Conservation (phyloP, 2,797 vertebrate genomes). For the Hirundo rustica region DNA sequence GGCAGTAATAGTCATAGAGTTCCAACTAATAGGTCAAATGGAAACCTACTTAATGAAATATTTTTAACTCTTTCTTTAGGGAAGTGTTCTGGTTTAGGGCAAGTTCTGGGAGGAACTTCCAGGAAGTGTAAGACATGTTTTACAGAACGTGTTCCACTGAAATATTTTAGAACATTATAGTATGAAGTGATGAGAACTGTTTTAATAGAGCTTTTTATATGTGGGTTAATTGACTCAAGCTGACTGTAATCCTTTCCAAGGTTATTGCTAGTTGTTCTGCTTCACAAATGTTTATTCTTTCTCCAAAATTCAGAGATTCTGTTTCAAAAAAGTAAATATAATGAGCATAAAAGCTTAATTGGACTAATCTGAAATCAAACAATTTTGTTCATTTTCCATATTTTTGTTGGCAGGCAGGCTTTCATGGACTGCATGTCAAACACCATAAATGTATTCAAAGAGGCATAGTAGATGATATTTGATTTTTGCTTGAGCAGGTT, state of each 20-base stretch:
- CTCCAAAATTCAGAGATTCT: background rate
- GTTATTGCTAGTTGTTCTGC: background rate
- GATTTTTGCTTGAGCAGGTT: background rate
- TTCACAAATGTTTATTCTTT: background rate
- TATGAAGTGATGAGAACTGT: background rate
- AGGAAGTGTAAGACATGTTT: background rate
- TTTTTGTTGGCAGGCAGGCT: background rate
- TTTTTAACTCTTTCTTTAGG: background rate
- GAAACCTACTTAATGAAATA: background rate
- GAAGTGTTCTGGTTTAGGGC: background rate
- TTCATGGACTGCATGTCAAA: background rate
- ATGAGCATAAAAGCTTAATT: background rate
- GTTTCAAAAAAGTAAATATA: background rate
- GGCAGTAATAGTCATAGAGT: background rate
- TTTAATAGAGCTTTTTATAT: background rate
- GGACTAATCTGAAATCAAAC: background rate
- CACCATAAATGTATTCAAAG: background rate
- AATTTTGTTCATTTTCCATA: background rate
- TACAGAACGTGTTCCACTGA: background rate
- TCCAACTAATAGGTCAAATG: background rate
- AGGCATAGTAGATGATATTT: background rate
- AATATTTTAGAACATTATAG: background rate
- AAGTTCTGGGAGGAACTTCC: background rate
- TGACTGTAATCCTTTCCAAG: background rate
- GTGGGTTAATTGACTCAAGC: background rate